phyloP scores from a whole-genome alignment of 1,140 invertebrate species.

The Drosophila equinoxialis region DNA sequence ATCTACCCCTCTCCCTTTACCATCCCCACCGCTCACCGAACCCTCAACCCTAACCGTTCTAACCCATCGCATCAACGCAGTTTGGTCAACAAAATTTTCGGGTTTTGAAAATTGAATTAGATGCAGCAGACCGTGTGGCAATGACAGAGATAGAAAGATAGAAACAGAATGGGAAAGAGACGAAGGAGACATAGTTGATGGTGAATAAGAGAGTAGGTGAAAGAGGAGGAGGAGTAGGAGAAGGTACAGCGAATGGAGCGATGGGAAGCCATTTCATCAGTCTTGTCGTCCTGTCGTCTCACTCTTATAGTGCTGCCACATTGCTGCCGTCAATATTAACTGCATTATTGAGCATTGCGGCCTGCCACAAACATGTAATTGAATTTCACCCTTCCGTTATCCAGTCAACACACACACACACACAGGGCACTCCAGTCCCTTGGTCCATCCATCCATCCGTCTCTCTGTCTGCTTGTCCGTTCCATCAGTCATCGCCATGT shows the following conservation, averaged over 20 bases:
- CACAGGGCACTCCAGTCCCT: constrained; percentile 21
- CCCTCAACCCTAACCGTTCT: not conserved
- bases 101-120: constrained; percentile 81
- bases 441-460: constrained; percentile 36
- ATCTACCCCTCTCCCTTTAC: not conserved
- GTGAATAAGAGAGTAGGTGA: not conserved
- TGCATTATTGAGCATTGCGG: constrained; percentile 81
- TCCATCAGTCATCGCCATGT: constrained; percentile 53
- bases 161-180: constrained; percentile 34
- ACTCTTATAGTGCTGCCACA: not conserved
- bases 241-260: not conserved
- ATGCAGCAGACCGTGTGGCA: constrained; percentile 75
- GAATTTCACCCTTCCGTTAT: constrained; percentile 71
- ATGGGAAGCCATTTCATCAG: constrained; percentile 44
- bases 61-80: constrained; percentile 66
- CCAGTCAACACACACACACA: constrained; percentile 16
- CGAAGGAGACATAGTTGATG: not conserved
- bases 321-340: constrained; percentile 71
- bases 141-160: constrained; percentile 25
- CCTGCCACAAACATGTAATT: constrained; percentile 81
- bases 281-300: constrained; percentile 35
- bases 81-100: constrained; percentile 78
- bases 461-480: constrained; percentile 25
- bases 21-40: not conserved
- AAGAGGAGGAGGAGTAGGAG: not conserved